Evolutionary conservation across 1,140 invertebrate species (phyloP).

Genomic region (Philotrypesis tridentata): DNA sequence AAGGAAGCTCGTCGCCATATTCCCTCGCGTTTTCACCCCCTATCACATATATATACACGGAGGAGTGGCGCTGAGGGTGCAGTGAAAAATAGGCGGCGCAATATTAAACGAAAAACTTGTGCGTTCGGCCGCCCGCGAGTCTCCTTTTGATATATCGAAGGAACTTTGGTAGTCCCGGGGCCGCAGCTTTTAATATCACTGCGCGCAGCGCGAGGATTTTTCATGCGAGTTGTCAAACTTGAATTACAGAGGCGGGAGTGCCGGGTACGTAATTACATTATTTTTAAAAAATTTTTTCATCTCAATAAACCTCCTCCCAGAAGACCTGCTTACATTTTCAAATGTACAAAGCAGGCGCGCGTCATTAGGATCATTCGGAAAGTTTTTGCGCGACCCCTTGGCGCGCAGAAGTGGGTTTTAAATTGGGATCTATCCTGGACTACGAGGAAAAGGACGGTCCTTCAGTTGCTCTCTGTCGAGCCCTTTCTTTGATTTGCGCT

Average conservation of each 20-base stretch:
- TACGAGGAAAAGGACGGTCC: conserved; percentile 10
- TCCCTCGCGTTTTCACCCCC: neutral
- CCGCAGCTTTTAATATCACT: neutral
- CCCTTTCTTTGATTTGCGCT: conserved; percentile 21
- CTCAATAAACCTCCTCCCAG: neutral
- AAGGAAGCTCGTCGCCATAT: neutral
- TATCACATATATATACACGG: too few relatives aligned
- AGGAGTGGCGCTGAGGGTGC: conserved; percentile 41
- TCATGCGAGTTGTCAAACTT: conserved; percentile 4
- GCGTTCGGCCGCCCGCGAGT: conserved; percentile 3
- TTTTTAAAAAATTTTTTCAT: neutral
- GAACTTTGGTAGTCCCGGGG: neutral
- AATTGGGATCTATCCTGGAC: conserved; percentile 16
- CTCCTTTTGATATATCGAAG: conserved; percentile 56
- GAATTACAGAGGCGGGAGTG: neutral
- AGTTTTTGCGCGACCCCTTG: conserved; percentile 7
- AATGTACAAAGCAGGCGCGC: neutral
- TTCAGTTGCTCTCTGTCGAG: neutral
- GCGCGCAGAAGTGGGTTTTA: neutral
- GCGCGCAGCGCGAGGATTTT: neutral
- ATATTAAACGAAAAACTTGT: conserved; percentile 71
- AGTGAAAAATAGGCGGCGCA: conserved; percentile 67
- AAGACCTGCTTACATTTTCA: neutral
- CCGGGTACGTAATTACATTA: neutral
- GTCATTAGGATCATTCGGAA: conserved; percentile 16